Conservation (phyloP, 2,113 vertebrate species). For the Leptocoma aspasia region DNA sequence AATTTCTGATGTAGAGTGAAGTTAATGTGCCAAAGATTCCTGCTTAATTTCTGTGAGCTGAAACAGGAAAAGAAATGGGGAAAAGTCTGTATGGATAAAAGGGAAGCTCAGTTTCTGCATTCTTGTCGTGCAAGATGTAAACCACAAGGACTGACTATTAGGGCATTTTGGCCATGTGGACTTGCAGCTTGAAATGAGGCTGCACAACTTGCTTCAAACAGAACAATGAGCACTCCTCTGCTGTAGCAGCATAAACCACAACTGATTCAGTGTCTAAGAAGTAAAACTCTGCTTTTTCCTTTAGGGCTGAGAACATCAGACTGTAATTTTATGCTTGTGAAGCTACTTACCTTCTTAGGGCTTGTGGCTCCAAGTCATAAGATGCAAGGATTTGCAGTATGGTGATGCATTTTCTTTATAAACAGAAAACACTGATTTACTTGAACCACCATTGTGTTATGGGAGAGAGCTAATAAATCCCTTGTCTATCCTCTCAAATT, state of each 20-base stretch:
- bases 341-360: background rate
- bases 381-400: background rate
- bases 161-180: background rate
- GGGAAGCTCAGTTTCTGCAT: background rate
- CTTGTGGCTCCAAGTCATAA: background rate
- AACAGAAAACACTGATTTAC: background rate
- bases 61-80: background rate
- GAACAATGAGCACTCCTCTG: background rate
- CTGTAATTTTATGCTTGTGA: background rate
- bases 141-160: background rate
- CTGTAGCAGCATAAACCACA: background rate
- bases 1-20: background rate
- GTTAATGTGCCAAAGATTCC: background rate
- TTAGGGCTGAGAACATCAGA: background rate
- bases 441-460: background rate
- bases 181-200: background rate
- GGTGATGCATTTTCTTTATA: background rate
- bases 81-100: background rate
- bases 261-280: background rate
- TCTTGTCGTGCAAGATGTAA: background rate
- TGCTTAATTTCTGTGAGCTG: background rate
- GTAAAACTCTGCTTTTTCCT: background rate
- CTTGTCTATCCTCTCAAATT: background rate
- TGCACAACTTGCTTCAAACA: background rate
- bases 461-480: background rate